phyloP scores from a whole-genome alignment of 2,888 invertebrate species.

The Parasteatoda lunata region DNA sequence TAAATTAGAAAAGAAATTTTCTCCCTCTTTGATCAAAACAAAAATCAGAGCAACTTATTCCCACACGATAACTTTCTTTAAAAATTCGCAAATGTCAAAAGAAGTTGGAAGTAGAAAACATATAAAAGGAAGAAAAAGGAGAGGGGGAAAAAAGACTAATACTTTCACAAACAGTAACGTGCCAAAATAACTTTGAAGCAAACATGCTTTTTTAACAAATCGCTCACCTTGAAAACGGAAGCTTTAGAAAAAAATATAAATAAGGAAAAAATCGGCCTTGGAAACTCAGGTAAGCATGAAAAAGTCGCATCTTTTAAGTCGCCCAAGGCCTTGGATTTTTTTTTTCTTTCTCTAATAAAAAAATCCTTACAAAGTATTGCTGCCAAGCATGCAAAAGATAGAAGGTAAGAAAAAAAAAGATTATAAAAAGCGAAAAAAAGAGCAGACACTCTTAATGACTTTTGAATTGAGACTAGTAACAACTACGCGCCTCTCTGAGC shows the following conservation, averaged over 20 bases:
- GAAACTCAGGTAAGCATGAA: slow-evolving; percentile 49
- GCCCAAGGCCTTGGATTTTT: slow-evolving; percentile 36
- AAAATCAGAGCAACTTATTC: not conserved
- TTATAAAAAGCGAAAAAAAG: not conserved
- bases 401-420: not conserved
- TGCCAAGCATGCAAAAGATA: not conserved
- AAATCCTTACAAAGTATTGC: slow-evolving; percentile 4
- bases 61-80: slow-evolving; percentile 8
- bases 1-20: not conserved
- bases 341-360: slow-evolving; percentile 9
- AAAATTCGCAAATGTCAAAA: no score
- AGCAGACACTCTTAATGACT: slow-evolving; percentile 27
- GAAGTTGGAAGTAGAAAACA: not conserved
- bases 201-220: slow-evolving; percentile 26
- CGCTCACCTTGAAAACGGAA: slow-evolving; percentile 24
- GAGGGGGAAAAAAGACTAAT: not conserved
- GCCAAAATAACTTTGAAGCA: slow-evolving; percentile 7
- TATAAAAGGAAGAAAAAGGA: not conserved
- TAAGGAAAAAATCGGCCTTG: slow-evolving; percentile 31
- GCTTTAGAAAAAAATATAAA: not conserved
- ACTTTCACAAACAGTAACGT: slow-evolving; percentile 23
- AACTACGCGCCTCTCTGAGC: slow-evolving; percentile 1
- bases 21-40: not conserved
- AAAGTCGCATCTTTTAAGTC: slow-evolving; percentile 31
- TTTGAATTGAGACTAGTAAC: slow-evolving; percentile 13